phyloP scores from a whole-genome alignment of 2,113 vertebrate genomes.

The Heterocephalus glaber region DNA sequence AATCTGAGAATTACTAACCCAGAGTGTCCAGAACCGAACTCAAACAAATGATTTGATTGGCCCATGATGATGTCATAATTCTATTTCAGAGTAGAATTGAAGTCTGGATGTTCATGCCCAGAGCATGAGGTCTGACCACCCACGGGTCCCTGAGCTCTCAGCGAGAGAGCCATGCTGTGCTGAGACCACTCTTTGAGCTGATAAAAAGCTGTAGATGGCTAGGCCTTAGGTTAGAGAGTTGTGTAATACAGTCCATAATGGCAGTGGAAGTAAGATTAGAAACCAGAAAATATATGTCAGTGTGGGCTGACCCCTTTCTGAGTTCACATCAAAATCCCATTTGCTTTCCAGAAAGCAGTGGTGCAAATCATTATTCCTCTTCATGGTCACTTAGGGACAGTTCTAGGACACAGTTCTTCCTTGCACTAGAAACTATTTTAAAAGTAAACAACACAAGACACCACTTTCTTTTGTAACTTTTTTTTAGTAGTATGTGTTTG shows the following conservation, averaged over 20 bases:
- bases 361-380: slow-evolving; percentile 54
- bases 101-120: neutral
- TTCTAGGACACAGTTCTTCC: slow-evolving; percentile 51
- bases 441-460: slow-evolving; percentile 67
- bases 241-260: slow-evolving; percentile 72
- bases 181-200: slow-evolving; percentile 8
- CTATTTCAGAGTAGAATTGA: slow-evolving; percentile 47
- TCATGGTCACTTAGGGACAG: slow-evolving; percentile 66
- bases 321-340: slow-evolving; percentile 73
- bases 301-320: slow-evolving; percentile 75
- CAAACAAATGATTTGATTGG: neutral
- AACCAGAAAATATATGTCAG: slow-evolving; percentile 78
- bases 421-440: slow-evolving; percentile 66
- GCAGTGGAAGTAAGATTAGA: slow-evolving; percentile 70
- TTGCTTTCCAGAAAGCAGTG: slow-evolving; percentile 76
- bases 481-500: neutral
- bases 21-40: neutral
- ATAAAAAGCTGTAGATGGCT: slow-evolving; percentile 52
- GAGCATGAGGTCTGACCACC: slow-evolving; percentile 71
- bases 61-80: slow-evolving; percentile 24
- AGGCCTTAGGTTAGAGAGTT: slow-evolving; percentile 65
- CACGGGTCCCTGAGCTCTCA: slow-evolving; percentile 25
- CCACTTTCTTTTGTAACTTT: neutral
- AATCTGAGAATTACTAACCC: neutral
- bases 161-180: neutral